Conservation (phyloP, 2,888 invertebrate genomes). For the Papilio protenor region DNA sequence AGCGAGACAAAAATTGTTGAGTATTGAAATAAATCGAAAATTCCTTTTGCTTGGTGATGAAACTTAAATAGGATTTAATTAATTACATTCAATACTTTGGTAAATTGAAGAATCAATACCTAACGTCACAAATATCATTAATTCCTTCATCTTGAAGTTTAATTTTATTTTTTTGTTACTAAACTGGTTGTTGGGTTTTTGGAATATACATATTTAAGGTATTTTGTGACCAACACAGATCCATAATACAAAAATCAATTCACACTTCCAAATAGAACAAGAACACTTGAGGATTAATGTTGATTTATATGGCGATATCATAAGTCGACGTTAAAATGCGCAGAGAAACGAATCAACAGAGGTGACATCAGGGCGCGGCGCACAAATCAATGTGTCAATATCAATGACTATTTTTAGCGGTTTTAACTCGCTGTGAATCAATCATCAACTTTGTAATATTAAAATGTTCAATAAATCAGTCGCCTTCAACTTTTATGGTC, state of each 20-base stretch:
- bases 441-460: slow-evolving; percentile 42
- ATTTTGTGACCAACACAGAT: background rate
- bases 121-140: background rate
- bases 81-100: background rate
- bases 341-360: slow-evolving; percentile 29
- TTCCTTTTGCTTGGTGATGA: background rate
- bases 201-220: background rate
- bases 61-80: no score
- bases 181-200: background rate
- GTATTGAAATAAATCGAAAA: background rate
- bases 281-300: slow-evolving; percentile 12
- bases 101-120: background rate
- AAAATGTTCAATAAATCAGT: slow-evolving; percentile 37
- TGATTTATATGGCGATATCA: slow-evolving; percentile 30
- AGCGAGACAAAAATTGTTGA: background rate
- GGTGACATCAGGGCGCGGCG: slow-evolving; percentile 37
- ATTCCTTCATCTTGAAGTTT: background rate
- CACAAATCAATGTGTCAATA: slow-evolving; percentile 42
- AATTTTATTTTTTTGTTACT: background rate
- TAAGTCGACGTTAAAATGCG: slow-evolving; percentile 27
- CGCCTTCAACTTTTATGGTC: slow-evolving; percentile 27
- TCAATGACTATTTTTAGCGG: slow-evolving; percentile 38
- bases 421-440: slow-evolving; percentile 29
- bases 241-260: slow-evolving; percentile 22
- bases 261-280: slow-evolving; percentile 33